Conservation (phyloP, 2,797 vertebrate genomes). For the Oophaga sylvatica region DNA sequence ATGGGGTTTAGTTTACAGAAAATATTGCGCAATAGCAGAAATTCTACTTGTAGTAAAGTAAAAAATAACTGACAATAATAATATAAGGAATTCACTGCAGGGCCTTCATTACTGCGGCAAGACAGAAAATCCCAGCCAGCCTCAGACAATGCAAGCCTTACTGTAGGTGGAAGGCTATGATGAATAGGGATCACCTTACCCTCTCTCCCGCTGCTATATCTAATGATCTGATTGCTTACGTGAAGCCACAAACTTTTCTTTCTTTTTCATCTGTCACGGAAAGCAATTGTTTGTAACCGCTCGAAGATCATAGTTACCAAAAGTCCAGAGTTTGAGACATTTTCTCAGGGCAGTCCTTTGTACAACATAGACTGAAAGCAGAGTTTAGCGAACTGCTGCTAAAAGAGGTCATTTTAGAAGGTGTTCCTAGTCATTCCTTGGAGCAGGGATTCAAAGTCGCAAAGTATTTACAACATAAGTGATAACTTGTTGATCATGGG, state of each 20-base stretch:
- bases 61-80: not conserved
- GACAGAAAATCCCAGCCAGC: slow-evolving; percentile 4
- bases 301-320: not conserved
- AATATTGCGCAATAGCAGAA: slow-evolving; percentile 15
- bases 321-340: no score
- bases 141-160: not conserved
- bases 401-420: no score
- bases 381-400: no score
- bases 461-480: no score
- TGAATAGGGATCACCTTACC: not conserved
- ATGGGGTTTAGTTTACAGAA: not conserved
- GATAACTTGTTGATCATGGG: no score
- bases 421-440: no score
- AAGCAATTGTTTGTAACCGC: not conserved
- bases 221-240: not conserved
- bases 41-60: not conserved
- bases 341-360: no score
- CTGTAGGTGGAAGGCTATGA: slow-evolving; percentile 20
- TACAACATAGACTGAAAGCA: no score
- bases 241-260: not conserved
- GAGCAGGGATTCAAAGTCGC: no score
- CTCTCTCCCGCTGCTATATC: not conserved
- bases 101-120: not conserved
- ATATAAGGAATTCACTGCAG: slow-evolving; percentile 1
- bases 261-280: not conserved